These are phyloP conservation scores for Dione juno DNA, from an alignment of 2,888 invertebrate species.

Conservation along the genomic window DNA sequence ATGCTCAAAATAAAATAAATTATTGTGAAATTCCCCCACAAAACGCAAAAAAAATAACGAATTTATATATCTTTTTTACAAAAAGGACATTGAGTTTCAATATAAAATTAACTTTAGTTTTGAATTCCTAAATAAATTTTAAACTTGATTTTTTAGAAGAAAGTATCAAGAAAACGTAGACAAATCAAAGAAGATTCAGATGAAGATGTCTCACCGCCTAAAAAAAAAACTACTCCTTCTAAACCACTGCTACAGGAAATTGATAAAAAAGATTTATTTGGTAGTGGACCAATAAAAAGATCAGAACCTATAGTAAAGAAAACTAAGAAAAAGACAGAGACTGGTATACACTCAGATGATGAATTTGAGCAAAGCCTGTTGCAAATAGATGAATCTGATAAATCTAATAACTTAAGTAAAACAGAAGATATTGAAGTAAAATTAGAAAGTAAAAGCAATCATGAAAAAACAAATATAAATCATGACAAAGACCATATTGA, in stretches of 20 bases:
- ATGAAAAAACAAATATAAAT: constrained; percentile 13
- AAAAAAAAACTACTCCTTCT: constrained; percentile 47
- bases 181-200: constrained; percentile 70
- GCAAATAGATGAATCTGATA: constrained; percentile 84
- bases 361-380: constrained; percentile 88
- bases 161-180: constrained; percentile 60
- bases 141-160: constrained; percentile 55
- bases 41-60: no score
- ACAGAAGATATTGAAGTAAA: constrained; percentile 20
- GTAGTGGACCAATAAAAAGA: constrained; percentile 84
- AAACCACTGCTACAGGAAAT: constrained; percentile 65
- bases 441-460: constrained; percentile 28
- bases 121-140: neutral
- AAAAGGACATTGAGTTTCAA: no score
- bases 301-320: constrained; percentile 76
- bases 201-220: constrained; percentile 60
- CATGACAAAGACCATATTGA: neutral
- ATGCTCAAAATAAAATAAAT: no score
- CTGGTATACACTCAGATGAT: constrained; percentile 86
- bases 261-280: constrained; percentile 84
- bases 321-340: constrained; percentile 72
- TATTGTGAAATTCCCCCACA: no score
- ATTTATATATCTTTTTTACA: no score
- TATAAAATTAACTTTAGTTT: no score
- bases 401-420: constrained; percentile 42